phyloP scores from a whole-genome alignment of 2,797 vertebrate species.

The Octomys mimax region DNA sequence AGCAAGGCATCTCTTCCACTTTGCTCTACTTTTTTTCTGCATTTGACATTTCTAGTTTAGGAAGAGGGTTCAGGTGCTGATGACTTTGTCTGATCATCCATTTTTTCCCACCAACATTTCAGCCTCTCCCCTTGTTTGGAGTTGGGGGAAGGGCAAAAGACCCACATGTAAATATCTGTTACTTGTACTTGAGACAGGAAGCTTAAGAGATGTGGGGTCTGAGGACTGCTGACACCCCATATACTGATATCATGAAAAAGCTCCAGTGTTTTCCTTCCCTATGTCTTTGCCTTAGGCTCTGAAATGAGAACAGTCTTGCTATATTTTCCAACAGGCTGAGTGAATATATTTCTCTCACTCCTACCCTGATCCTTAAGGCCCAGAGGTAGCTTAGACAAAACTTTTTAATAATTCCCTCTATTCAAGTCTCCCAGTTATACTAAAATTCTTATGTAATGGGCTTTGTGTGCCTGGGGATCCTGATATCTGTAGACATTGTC shows the following conservation, averaged over 20 bases:
- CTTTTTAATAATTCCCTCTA: neutral
- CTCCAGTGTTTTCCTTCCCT: neutral
- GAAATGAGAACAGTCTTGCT: slow-evolving; percentile 48
- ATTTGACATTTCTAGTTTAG: slow-evolving; percentile 81
- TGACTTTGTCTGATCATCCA: slow-evolving; percentile 53
- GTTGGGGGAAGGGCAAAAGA: slow-evolving; percentile 19
- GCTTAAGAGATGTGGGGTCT: slow-evolving; percentile 11
- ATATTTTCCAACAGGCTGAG: slow-evolving; percentile 36
- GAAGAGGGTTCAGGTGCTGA: slow-evolving; percentile 87
- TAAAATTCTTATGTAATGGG: slow-evolving; percentile 58
- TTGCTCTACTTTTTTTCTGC: slow-evolving; percentile 77
- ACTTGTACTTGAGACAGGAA: slow-evolving; percentile 29
- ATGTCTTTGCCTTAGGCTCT: slow-evolving; percentile 62
- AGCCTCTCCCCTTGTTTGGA: slow-evolving; percentile 54
- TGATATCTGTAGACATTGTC: neutral
- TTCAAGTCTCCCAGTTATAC: slow-evolving; percentile 12
- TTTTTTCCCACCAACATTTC: slow-evolving; percentile 65
- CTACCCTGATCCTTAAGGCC: neutral
- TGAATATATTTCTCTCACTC: neutral
- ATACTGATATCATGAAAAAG: slow-evolving; percentile 43
- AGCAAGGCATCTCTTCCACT: slow-evolving; percentile 87
- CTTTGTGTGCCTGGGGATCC: slow-evolving; percentile 45
- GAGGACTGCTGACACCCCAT: neutral
- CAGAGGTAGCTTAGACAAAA: slow-evolving; percentile 47
- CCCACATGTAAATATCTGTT: slow-evolving; percentile 23